phyloP scores from a whole-genome alignment of 2,113 vertebrate species.

The Podarcis cretensis region DNA sequence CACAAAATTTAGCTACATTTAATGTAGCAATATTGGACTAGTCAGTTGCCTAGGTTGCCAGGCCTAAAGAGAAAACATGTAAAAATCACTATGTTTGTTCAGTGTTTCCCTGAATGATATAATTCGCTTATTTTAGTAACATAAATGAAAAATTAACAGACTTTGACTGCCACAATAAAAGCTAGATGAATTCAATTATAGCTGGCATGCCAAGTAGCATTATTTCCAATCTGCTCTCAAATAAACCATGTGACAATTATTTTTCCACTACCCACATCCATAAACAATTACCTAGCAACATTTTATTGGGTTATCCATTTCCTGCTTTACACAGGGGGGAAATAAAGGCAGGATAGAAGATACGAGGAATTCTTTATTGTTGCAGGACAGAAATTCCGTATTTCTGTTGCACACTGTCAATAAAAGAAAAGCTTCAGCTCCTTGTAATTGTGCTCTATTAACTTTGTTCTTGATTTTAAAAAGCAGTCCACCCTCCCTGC shows the following conservation, averaged over 20 bases:
- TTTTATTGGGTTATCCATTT: not conserved
- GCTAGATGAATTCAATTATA: not conserved
- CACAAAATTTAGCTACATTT: no score
- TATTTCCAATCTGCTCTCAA: not conserved
- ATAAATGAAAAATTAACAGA: not conserved
- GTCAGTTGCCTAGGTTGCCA: not conserved
- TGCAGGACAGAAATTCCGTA: not conserved
- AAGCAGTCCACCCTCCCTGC: not conserved
- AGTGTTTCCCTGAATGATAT: not conserved
- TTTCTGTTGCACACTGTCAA: not conserved
- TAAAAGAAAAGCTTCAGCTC: not conserved
- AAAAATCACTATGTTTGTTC: not conserved
- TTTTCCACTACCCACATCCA: not conserved
- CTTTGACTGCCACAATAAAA: not conserved
- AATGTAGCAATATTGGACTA: not conserved
- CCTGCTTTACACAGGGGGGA: not conserved
- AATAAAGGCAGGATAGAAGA: not conserved
- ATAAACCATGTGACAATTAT: not conserved
- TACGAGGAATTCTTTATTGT: not conserved
- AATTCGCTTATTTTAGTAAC: not conserved
- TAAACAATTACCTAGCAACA: not conserved
- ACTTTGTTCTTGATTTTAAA: conserved; percentile 3
- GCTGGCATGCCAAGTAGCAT: not conserved
- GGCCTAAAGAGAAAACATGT: not conserved
- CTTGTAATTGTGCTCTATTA: not conserved